Evolutionary conservation across 1,140 invertebrate genomes (phyloP).

Genomic region (Pentalonia nigronervosa): DNA sequence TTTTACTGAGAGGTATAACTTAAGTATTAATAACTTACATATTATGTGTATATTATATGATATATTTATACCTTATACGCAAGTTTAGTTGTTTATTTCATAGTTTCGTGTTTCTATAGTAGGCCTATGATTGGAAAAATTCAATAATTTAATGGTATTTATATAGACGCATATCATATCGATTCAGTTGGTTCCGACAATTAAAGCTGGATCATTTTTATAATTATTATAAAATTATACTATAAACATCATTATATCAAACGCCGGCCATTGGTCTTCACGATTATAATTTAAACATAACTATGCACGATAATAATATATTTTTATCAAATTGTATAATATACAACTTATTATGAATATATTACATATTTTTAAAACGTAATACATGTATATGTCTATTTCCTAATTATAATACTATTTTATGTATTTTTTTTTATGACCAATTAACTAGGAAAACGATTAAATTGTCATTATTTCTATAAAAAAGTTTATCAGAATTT

Average conservation of each 20-base stretch:
- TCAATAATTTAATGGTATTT: not conserved
- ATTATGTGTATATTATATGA: not conserved
- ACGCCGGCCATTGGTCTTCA: no score
- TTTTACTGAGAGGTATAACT: not conserved
- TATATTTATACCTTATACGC: not conserved
- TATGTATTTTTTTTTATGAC: not conserved
- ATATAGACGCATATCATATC: not conserved
- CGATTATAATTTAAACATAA: not conserved
- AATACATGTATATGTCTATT: not conserved
- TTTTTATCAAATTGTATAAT: not conserved
- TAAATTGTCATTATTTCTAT: not conserved
- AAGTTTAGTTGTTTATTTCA: no score
- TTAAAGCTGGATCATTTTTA: not conserved
- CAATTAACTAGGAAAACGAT: not conserved
- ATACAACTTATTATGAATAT: not conserved
- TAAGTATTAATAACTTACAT: not conserved
- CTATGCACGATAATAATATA: not conserved
- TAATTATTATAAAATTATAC: not conserved
- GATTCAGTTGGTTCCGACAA: not conserved
- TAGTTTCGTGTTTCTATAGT: no score
- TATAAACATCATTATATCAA: no score
- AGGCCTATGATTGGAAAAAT: no score
- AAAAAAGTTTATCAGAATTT: conserved; percentile 4
- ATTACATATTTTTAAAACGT: no score
- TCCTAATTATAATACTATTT: not conserved